Conservation (phyloP, 2,113 vertebrate species). For the Petroica traversi region DNA sequence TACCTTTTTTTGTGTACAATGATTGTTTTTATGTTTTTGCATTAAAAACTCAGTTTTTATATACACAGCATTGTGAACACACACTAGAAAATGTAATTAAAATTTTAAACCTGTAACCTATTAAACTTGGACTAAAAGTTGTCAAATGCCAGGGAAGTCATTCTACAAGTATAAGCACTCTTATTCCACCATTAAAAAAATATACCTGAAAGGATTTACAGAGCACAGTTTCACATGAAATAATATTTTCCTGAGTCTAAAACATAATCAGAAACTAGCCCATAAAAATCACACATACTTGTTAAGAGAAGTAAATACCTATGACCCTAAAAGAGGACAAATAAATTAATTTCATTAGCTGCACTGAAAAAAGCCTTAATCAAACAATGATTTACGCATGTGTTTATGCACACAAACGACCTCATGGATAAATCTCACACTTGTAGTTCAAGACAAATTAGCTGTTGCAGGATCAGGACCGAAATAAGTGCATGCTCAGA, state of each 20-base stretch:
- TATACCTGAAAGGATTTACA: background rate
- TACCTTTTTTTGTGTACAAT: background rate
- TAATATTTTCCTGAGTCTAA: conserved; percentile 36
- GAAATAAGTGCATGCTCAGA: background rate
- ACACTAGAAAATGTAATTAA: conserved; percentile 12
- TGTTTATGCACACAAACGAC: background rate
- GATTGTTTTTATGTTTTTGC: background rate
- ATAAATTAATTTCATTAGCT: background rate
- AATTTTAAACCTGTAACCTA: background rate
- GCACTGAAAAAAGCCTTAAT: background rate
- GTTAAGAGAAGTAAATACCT: background rate
- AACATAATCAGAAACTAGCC: background rate
- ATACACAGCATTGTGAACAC: background rate
- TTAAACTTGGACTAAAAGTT: background rate
- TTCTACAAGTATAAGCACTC: background rate
- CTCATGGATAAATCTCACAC: background rate
- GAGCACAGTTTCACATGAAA: background rate
- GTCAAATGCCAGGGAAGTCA: background rate
- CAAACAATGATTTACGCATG: background rate
- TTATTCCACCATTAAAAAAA: background rate
- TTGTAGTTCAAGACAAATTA: background rate
- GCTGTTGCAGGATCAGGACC: background rate
- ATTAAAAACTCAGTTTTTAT: background rate
- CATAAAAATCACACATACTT: background rate
- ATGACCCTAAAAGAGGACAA: background rate